A percentile compares a stretch with the other conserved stretches of the same genome.
Conservation (phyloP, 2,113 vertebrate genomes). For the Alexandromys fortis region DNA sequence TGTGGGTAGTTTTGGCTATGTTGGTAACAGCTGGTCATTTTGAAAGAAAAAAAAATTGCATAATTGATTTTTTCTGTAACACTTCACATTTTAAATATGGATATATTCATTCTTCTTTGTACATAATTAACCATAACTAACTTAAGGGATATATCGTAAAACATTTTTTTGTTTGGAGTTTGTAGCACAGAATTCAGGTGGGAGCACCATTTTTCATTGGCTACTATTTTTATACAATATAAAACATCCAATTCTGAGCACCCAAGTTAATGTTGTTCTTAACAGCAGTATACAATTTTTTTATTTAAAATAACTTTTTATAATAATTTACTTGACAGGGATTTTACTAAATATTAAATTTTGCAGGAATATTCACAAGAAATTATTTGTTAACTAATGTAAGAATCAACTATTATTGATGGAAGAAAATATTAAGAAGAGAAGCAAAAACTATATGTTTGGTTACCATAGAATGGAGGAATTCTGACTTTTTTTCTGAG, state of each 20-base stretch:
- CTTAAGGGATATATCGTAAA: not conserved
- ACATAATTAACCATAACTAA: not conserved
- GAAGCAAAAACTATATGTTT: not conserved
- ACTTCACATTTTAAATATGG: constrained; percentile 36
- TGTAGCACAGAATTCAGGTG: constrained; percentile 26
- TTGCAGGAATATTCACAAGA: constrained; percentile 19
- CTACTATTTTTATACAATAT: constrained; percentile 28
- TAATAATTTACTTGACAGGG: not conserved
- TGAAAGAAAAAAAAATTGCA: constrained; percentile 48
- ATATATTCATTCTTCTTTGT: constrained; percentile 23
- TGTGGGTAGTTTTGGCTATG: constrained; percentile 56
- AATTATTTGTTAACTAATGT: not conserved
- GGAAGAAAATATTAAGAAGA: constrained; percentile 9
- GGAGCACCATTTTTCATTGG: constrained; percentile 2
- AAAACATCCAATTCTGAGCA: constrained; percentile 13
- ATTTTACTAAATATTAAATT: constrained; percentile 8
- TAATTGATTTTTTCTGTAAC: not conserved
- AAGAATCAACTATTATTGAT: constrained; percentile 4
- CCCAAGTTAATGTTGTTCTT: not conserved
- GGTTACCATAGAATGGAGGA: not conserved
- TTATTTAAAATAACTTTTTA: constrained; percentile 9
- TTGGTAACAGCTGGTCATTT: constrained; percentile 19
- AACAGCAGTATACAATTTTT: not conserved
- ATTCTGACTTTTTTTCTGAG: not conserved
- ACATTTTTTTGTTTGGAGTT: constrained; percentile 42